Base-by-base conservation (phyloP, 1,140 invertebrate genomes). In the Drosophila pachea region DNA sequence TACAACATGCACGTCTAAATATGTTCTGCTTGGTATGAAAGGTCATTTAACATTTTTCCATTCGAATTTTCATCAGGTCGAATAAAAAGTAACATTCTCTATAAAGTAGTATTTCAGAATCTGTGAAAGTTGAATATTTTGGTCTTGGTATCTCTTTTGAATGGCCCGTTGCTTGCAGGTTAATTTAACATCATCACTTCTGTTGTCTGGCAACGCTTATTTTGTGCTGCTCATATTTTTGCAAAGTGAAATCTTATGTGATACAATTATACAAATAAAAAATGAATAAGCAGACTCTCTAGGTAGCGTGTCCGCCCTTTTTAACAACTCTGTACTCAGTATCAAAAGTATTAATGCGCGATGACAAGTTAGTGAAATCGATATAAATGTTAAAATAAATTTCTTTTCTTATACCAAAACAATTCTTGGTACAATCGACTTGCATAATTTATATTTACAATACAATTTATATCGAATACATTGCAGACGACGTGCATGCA, bases 201-300 rank as follows among this genome's bases (percentile, higher is more conserved):
- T 7, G 1, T 22, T 22, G 61, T 83, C 79, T 76, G 79, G 79
- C 69, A 83, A 83, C 79, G 36, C 79, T 63, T 50, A 59, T 72
- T 60, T 38, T 53, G 38, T 78, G 22, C 22, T 22, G 1, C 22
- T 22, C 22, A 3, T 63, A 53, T 72, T 55, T 16, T 55, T 45
- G 31, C n/a, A 29, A 43, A 79, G 68, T 74, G 73, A 78, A 83
- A 83, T 77, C 73, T 60, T 67, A 61, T 84, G 73, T 64, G 59
- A 83, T 22, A 63, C 69, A 76, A 77, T 50, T 54, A 47, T 54
- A 47, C 29, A 65, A 70, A 63, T 43, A 55, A 53, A 62, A 55
- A 61, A 22, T 22, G 22, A 22, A 22, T n/a, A n/a, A n/a, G n/a
- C n/a, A n/a, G n/a, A n/a, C 22, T 1, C 22, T 22, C 22, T 22